Base-by-base conservation (phyloP, 2,113 vertebrate genomes). In the Megaceryle torquata region DNA sequence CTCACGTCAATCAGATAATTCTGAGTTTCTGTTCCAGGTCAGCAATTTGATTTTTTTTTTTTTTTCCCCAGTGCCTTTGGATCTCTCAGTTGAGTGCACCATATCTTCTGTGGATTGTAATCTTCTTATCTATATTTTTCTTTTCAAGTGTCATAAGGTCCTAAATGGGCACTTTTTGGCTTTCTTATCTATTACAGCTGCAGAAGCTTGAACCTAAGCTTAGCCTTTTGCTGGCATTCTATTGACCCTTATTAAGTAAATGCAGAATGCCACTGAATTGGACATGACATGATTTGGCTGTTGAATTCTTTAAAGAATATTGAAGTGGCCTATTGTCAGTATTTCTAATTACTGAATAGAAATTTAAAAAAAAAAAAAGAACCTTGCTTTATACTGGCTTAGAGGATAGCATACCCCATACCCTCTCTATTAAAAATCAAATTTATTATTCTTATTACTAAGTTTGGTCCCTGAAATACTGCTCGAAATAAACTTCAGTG, bases 111-210 rank as follows among this genome's bases (percentile, higher is more conserved):
- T 88, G 83, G 50, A 64, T 61, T 76, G n/a, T 88, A 72, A 79
- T 83, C 61, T 82, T 63, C 41, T 61, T 77, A 94, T 78, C 88
- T 95, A 64, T n/a, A 60, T n/a, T 80, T 93, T 93, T 91, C n/a
- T 33, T 59, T 72, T 88, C 57, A 95, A 77, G 41, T 75, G 13
- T 72, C 53, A 81, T 83, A 82, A 43, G 56, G 64, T 82, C 51
- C 44, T 74, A 83, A 88, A 54, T 82, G 46, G 65, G 31, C 5
- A 33, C 7, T 29, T 67, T 60, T 17, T 83, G 25, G 3, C 41
- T 86, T 76, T 80, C 50, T 67, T 94, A 43, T 79, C 64, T 93
- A n/a, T 88, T 82, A 29, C 9, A 82, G 50, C 41, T 63, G 39
- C 60, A 86, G 68, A 81, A 88, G 37, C 29, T 89, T 77, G 67